Base-by-base conservation (phyloP, 2,888 invertebrate genomes). In the Taenaris catops region DNA sequence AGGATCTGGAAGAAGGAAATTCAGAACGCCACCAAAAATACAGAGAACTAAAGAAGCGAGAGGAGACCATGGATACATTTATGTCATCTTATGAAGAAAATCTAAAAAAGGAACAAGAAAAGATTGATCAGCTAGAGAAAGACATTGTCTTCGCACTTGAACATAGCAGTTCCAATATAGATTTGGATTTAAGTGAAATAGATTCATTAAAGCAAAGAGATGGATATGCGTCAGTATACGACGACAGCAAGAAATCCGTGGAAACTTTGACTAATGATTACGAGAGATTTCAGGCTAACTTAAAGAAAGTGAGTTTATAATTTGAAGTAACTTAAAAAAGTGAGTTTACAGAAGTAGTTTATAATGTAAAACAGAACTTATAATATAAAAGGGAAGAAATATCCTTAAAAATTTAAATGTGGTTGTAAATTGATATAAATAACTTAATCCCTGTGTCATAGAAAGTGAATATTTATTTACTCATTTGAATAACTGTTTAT, bases 51-150 rank as follows among this genome's bases (percentile, higher is more conserved):
- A 91, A 92, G 52, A 93, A 93, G 52, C 87, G 94, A 29, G 96
- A 95, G 63, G 93, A 94, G 67, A 91, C 92, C 1, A 95, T 96
- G 90, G 94, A 95, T 51, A 80, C 89, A 8, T 95, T 95, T 55
- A 87, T 94, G 74, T 73, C 88, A 0, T 84, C 88, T 0, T 92
- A 91, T 55, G 91, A 92, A 47, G 87, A 89, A 16, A 90, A 81
- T 40, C 89, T 91, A 42, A 80, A 76, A 3, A 89, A 89, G 20
- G 94, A 94, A 67, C 69, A 88, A 43, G 89, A 90, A 5, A 91
- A 90, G 53, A 87, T 93, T 3, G 70, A 74, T 1, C 88, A 89
- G 35, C 55, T 92, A 7, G 93, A 94, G 58, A 80, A 81, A 36
- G 89, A 88, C 34, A 88, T 93, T 23, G 90, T 92, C 1, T 88